Conservation (phyloP, 2,113 vertebrate genomes). For the Carlito syrichta region DNA sequence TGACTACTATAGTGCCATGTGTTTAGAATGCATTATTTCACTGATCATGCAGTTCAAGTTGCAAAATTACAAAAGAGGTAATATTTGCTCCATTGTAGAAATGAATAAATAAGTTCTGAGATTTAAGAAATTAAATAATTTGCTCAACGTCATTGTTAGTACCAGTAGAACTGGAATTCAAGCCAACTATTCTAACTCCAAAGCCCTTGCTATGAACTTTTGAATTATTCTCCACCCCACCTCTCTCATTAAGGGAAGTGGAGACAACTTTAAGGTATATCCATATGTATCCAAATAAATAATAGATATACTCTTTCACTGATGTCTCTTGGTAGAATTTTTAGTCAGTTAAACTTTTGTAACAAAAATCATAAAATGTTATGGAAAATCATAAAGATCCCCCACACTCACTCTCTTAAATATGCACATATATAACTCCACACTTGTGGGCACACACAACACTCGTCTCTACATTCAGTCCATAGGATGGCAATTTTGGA, state of each 20-base stretch:
- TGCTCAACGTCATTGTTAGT: rapidly evolving
- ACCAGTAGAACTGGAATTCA: rapidly evolving
- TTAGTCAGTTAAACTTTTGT: neutral
- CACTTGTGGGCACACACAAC: too few relatives aligned
- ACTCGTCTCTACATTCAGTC: rapidly evolving
- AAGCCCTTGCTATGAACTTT: rapidly evolving
- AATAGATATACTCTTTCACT: neutral
- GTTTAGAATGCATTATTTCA: neutral
- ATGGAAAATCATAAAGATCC: neutral
- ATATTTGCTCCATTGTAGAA: neutral
- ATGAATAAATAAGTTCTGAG: neutral
- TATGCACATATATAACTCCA: rapidly evolving
- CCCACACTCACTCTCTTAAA: neutral
- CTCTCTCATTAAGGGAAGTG: neutral
- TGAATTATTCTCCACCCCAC: rapidly evolving
- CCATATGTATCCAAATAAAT: neutral
- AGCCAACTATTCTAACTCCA: rapidly evolving
- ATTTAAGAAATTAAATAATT: neutral
- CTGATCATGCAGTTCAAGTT: neutral
- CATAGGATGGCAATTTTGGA: rapidly evolving
- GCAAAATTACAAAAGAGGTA: neutral
- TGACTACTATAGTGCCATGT: neutral
- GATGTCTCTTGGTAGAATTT: neutral
- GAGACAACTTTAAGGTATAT: neutral
- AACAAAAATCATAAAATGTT: neutral